Conservation (phyloP, 2,888 invertebrate species). For the Drosophila quinaria region DNA sequence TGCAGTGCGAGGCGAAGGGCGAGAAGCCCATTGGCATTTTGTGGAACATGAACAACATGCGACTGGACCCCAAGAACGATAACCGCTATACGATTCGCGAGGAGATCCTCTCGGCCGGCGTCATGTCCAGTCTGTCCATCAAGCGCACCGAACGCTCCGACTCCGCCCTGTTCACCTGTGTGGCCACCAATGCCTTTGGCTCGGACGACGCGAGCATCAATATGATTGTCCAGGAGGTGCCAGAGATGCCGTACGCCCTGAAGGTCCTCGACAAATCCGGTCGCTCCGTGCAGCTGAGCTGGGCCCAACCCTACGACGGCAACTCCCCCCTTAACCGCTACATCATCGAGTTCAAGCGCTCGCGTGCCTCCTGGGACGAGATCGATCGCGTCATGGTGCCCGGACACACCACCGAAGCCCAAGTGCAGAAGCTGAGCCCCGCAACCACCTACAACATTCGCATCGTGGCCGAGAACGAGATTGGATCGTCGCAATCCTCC, state of each 20-base stretch:
- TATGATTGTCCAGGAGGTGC: constrained; percentile 95
- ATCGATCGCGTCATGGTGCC: constrained; percentile 95
- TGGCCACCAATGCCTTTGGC: constrained; percentile 96
- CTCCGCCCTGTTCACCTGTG: constrained; percentile 95
- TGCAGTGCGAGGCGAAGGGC: constrained; percentile 97
- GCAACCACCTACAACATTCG: constrained; percentile 97
- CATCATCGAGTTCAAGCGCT: constrained; percentile 96
- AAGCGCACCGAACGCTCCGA: constrained; percentile 95
- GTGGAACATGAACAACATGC: constrained; percentile 98
- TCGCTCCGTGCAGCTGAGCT: constrained; percentile 94
- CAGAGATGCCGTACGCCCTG: constrained; percentile 94
- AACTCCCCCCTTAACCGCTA: constrained; percentile 96
- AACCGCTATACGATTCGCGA: constrained; percentile 93
- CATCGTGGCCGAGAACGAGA: constrained; percentile 96
- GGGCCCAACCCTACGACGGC: constrained; percentile 97
- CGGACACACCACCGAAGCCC: constrained; percentile 95
- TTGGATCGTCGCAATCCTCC: constrained; percentile 96
- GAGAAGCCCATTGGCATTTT: constrained; percentile 97
- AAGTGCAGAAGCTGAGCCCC: constrained; percentile 94
- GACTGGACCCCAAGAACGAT: constrained; percentile 95
- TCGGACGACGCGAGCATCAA: constrained; percentile 98
- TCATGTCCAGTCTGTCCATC: constrained; percentile 95
- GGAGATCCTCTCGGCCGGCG: constrained; percentile 94
- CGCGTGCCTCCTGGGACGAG: constrained; percentile 93
- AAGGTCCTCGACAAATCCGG: constrained; percentile 96